Evolutionary conservation across 1,140 invertebrate genomes (phyloP).

Genomic region (Bombus vancouverensis): DNA sequence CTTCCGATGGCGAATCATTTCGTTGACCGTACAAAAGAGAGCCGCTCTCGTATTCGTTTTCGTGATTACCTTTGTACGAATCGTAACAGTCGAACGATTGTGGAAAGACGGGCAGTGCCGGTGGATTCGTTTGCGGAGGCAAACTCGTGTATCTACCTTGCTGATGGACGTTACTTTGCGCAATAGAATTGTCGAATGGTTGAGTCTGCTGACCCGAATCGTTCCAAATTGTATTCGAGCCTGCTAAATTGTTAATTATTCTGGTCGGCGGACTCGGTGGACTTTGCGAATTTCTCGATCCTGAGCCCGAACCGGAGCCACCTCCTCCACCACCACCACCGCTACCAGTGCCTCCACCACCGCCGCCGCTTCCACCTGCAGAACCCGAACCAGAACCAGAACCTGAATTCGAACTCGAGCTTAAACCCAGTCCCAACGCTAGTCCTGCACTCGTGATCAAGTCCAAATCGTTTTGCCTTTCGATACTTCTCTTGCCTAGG

Average conservation of each 20-base stretch:
- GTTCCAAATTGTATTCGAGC: slow-evolving; percentile 77
- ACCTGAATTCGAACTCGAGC: slow-evolving; percentile 28
- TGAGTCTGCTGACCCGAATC: slow-evolving; percentile 50
- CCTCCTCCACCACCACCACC: slow-evolving; percentile 1
- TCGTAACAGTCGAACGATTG: slow-evolving; percentile 79
- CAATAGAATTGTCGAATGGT: slow-evolving; percentile 3
- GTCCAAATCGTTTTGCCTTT: slow-evolving; percentile 74
- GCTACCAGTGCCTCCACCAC: background rate
- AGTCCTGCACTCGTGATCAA: slow-evolving; percentile 34
- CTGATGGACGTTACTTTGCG: slow-evolving; percentile 61
- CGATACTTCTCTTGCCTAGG: slow-evolving; percentile 73
- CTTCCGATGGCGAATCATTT: slow-evolving; percentile 71
- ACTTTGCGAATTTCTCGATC: slow-evolving; percentile 77
- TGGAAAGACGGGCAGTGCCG: slow-evolving; percentile 76
- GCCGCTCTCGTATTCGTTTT: slow-evolving; percentile 83
- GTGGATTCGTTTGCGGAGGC: slow-evolving; percentile 79
- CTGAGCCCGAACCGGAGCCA: slow-evolving; percentile 50
- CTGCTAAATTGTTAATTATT: slow-evolving; percentile 73
- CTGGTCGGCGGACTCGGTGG: slow-evolving; percentile 78
- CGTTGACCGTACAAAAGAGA: slow-evolving; percentile 80
- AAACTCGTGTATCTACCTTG: slow-evolving; percentile 78
- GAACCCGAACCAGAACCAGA: background rate
- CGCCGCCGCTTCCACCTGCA: background rate
- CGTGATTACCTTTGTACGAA: slow-evolving; percentile 75
- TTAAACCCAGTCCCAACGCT: slow-evolving; percentile 32